Evolutionary conservation across 2,113 vertebrate species (phyloP), one percentile per base, ranked within the genome.

Genomic region (Peromyscus maniculatus): DNA sequence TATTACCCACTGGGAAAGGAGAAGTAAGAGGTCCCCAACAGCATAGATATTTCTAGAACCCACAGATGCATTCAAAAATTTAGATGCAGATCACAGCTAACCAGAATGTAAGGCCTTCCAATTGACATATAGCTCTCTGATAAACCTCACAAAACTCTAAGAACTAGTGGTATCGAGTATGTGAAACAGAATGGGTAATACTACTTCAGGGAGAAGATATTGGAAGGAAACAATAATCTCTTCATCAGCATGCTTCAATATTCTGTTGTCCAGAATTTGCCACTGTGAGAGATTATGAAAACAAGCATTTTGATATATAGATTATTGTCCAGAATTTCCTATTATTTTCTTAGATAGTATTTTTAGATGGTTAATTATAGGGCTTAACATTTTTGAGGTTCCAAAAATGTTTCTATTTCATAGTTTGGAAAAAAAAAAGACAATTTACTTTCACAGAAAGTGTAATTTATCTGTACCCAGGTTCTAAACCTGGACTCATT

Each of bases 81-180:
- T 24, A 84, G 71, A 74, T 31, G 39, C 31, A 94, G 39, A 57
- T 36, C 19, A 13, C 12, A 33, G 9, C 26, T 83, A 1, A 8
- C 26, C 3, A 57, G 19, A n/a, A n/a, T 21, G 0, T 7, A 67
- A 33, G 28, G 31, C 19, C 3, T 39, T 79, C 39, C 24, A 89
- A 64, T 90, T 86, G 62, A 64, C 24, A 79, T n/a, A 75, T 91
- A 86, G 78, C 52, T 16, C n/a, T 95, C 66, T 87, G 43, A 87
- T 49, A 39, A 94, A 39, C 0, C 67, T 0, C 31, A 64, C 39
- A 43, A 57, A 69, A n/a, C 26, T 21, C 12, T 46, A 92, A 94
- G 43, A 91, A 69, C 13, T 0, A 88, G 75, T 3, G 5, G 36
- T 28, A 36, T 52, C 33, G 69, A 69, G 21, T 72, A 21, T 64